A percentile compares a stretch with the other conserved stretches of the same genome.
Evolutionary conservation across 1,140 invertebrate species (phyloP).

Genomic region (Drosophila burlai): DNA sequence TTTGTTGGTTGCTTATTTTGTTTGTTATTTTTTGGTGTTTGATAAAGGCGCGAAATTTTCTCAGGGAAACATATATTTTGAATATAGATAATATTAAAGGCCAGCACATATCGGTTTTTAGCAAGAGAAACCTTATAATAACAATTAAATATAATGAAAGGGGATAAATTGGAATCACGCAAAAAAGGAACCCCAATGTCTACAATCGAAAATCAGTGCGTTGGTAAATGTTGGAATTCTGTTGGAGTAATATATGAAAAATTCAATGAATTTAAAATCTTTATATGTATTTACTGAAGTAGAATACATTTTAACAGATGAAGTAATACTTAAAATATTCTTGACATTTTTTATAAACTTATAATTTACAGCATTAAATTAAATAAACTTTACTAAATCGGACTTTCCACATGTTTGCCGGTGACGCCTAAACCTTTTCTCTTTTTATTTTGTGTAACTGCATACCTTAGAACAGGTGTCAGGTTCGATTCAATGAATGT

Average conservation of each 20-base stretch:
- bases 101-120: background rate
- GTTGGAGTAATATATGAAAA: too few species aligned
- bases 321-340: too few species aligned
- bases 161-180: too few species aligned
- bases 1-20: slow-evolving; percentile 3
- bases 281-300: too few species aligned
- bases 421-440: background rate
- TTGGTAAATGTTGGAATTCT: too few species aligned
- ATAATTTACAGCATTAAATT: too few species aligned
- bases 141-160: background rate
- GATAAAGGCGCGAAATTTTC: slow-evolving; percentile 17
- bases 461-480: slow-evolving; percentile 20
- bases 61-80: background rate
- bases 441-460: slow-evolving; percentile 11
- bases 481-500: slow-evolving; percentile 11
- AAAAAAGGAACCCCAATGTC: too few species aligned
- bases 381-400: background rate
- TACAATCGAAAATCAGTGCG: background rate
- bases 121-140: background rate
- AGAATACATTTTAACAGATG: too few species aligned
- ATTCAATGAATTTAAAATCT: too few species aligned
- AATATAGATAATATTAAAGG: background rate
- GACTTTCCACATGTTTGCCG: background rate
- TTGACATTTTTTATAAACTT: background rate
- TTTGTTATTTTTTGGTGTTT: slow-evolving; percentile 8